Evolutionary conservation across 2,113 vertebrate species (phyloP).

Genomic region (Benitochromis conjunctus): DNA sequence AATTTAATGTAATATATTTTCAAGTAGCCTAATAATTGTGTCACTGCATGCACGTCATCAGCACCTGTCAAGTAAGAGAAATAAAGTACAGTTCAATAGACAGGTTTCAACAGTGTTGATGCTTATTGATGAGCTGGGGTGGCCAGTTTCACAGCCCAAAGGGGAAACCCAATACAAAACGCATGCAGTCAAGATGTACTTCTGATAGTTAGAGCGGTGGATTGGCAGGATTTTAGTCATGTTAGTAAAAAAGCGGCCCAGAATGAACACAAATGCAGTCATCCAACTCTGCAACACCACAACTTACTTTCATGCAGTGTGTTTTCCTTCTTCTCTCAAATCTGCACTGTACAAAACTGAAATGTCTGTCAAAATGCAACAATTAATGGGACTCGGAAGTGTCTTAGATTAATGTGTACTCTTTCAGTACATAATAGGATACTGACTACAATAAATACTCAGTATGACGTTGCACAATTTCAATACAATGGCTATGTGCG

Average conservation of each 20-base stretch:
- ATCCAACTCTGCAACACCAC: not conserved
- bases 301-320: not conserved
- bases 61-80: not conserved
- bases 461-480: not conserved
- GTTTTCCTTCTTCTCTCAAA: not conserved
- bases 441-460: not conserved
- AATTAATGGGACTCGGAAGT: not conserved
- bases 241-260: not conserved
- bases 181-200: not conserved
- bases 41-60: not conserved
- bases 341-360: not conserved
- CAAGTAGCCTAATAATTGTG: not conserved
- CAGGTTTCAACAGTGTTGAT: not conserved
- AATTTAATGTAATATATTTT: not conserved
- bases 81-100: not conserved
- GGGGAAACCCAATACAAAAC: fast-evolving
- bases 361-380: not conserved
- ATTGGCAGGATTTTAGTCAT: not conserved
- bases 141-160: fast-evolving
- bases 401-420: not conserved
- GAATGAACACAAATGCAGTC: not conserved
- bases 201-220: not conserved
- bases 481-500: not conserved
- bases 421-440: not conserved
- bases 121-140: not conserved